These are phyloP conservation scores for Operophtera brumata DNA, from an alignment of 2,888 invertebrate genomes.

Conservation along the genomic window DNA sequence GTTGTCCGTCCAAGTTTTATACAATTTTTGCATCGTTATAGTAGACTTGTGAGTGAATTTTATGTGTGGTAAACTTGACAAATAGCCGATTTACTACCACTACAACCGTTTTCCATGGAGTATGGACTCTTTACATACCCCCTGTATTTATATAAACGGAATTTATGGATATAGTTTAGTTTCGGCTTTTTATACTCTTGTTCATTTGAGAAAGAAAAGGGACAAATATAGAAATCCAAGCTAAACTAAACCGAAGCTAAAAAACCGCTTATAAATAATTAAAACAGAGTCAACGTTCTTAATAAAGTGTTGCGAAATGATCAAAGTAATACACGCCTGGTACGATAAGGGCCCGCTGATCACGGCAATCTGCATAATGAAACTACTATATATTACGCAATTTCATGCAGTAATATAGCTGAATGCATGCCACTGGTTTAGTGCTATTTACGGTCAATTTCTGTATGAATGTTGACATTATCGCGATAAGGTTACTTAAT, in stretches of 20 bases:
- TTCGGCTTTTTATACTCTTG: too few species aligned
- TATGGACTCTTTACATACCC: too few species aligned
- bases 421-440: constrained; percentile 22
- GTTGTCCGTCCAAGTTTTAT: constrained; percentile 79
- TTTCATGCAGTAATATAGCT: constrained; percentile 20
- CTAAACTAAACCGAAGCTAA: too few species aligned
- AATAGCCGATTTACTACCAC: constrained; percentile 9
- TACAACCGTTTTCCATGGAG: too few species aligned
- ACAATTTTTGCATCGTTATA: constrained; percentile 66
- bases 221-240: too few species aligned
- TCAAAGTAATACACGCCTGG: constrained; percentile 5
- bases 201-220: too few species aligned
- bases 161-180: too few species aligned
- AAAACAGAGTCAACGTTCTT: neutral
- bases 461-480: constrained; percentile 22
- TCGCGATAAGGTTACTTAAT: constrained; percentile 21
- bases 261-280: too few species aligned
- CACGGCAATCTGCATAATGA: constrained; percentile 25
- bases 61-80: constrained; percentile 32
- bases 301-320: constrained; percentile 19
- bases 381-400: constrained; percentile 22
- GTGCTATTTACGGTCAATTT: constrained; percentile 27
- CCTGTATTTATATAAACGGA: too few species aligned
- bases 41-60: constrained; percentile 47
- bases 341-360: constrained; percentile 18